Evolutionary conservation across 1,140 invertebrate genomes (phyloP).

Genomic region (Tetragonula clypearis): DNA sequence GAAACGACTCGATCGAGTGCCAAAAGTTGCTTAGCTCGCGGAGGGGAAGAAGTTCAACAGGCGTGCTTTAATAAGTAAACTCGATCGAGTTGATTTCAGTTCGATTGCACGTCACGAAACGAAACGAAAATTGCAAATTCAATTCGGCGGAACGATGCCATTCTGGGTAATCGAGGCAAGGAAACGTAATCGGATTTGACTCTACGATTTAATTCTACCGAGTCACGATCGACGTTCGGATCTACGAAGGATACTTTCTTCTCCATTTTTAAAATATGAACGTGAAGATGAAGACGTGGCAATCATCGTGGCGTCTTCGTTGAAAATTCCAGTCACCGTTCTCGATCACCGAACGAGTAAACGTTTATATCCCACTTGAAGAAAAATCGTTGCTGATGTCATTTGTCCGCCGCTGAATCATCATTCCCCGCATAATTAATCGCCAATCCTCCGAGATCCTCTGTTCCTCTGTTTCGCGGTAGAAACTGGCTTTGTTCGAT

Average conservation of each 20-base stretch:
- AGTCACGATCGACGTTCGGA: background rate
- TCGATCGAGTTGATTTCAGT: background rate
- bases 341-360: slow-evolving; percentile 70
- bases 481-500: background rate
- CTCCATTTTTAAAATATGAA: slow-evolving; percentile 34
- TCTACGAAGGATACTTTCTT: background rate
- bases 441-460: slow-evolving; percentile 7
- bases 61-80: too few species aligned
- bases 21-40: too few species aligned
- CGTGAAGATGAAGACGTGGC: background rate
- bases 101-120: background rate
- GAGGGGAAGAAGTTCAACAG: too few species aligned
- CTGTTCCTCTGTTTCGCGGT: background rate
- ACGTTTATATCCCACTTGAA: slow-evolving; percentile 73
- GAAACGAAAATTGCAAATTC: background rate
- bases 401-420: slow-evolving; percentile 61
- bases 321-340: slow-evolving; percentile 72
- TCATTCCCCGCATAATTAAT: slow-evolving; percentile 61
- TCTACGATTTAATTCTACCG: background rate
- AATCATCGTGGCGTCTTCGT: background rate
- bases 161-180: background rate
- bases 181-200: background rate
- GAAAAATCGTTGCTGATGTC: slow-evolving; percentile 73
- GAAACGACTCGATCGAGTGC: too few species aligned
- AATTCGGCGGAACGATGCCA: background rate